phyloP scores from a whole-genome alignment of 2,113 vertebrate genomes.

The Ailuropoda melanoleuca region DNA sequence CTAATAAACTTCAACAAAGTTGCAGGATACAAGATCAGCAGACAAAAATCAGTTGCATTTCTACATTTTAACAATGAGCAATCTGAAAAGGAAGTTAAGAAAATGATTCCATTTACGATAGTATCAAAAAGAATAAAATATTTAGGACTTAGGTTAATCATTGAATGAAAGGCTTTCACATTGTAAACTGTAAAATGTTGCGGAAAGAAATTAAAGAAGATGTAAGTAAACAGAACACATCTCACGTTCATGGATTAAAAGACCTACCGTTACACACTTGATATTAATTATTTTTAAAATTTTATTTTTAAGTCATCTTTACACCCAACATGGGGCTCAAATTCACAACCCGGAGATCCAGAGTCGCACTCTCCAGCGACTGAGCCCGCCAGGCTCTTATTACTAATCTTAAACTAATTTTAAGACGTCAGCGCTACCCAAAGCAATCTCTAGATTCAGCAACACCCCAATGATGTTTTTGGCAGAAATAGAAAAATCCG shows the following conservation, averaged over 20 bases:
- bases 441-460: not conserved
- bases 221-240: not conserved
- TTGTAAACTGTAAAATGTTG: not conserved
- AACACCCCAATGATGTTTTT: not conserved
- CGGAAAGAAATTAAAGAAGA: not conserved
- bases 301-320: not conserved
- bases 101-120: not conserved
- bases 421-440: not conserved
- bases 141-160: not conserved
- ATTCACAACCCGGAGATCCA: not conserved
- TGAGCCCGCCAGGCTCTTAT: not conserved
- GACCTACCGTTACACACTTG: not conserved
- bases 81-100: not conserved
- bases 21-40: not conserved
- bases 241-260: not conserved
- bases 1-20: not conserved
- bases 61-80: not conserved
- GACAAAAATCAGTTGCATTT: not conserved
- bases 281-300: not conserved
- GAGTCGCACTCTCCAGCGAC: not conserved
- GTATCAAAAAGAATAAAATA: not conserved
- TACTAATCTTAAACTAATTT: not conserved
- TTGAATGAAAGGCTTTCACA: not conserved
- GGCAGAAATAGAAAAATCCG: not conserved
- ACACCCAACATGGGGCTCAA: not conserved